phyloP scores from a whole-genome alignment of 2,888 invertebrate species.

The Tachystola acroxantha region DNA sequence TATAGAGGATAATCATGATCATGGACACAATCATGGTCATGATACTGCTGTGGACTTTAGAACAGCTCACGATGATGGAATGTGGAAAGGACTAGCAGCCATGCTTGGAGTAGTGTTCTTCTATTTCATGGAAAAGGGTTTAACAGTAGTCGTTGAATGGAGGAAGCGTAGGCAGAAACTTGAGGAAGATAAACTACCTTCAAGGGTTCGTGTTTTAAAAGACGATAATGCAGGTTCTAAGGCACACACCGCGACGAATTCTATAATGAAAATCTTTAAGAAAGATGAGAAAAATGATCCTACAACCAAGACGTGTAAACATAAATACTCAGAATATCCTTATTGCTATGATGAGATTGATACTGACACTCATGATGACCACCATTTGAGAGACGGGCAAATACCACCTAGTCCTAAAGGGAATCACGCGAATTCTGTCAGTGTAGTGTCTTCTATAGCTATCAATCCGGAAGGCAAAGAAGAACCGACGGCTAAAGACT shows the following conservation, averaged over 20 bases:
- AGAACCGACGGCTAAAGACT: slow-evolving; percentile 63
- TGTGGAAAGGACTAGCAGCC: slow-evolving; percentile 92
- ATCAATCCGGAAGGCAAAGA: slow-evolving; percentile 51
- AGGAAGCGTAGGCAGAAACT: slow-evolving; percentile 84
- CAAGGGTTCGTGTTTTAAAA: slow-evolving; percentile 85
- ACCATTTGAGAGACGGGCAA: slow-evolving; percentile 68
- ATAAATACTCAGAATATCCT: slow-evolving; percentile 92
- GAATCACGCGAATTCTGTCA: slow-evolving; percentile 65
- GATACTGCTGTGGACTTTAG: slow-evolving; percentile 22
- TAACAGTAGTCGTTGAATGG: slow-evolving; percentile 89
- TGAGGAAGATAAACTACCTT: slow-evolving; percentile 80
- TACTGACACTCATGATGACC: slow-evolving; percentile 83
- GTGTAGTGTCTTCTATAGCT: slow-evolving; percentile 69
- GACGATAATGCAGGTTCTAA: slow-evolving; percentile 75
- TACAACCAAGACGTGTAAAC: slow-evolving; percentile 87
- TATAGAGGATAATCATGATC: slow-evolving; percentile 36
- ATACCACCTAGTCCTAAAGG: slow-evolving; percentile 63
- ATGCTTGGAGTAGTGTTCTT: slow-evolving; percentile 91
- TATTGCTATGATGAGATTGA: slow-evolving; percentile 93
- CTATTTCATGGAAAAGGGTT: slow-evolving; percentile 91
- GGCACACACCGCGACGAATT: slow-evolving; percentile 61
- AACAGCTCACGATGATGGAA: slow-evolving; percentile 81
- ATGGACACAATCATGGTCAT: slow-evolving; percentile 24
- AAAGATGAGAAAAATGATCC: slow-evolving; percentile 61
- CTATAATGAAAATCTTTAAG: slow-evolving; percentile 63